phyloP scores from a whole-genome alignment of 2,113 vertebrate genomes.

The Bufo gargarizans region DNA sequence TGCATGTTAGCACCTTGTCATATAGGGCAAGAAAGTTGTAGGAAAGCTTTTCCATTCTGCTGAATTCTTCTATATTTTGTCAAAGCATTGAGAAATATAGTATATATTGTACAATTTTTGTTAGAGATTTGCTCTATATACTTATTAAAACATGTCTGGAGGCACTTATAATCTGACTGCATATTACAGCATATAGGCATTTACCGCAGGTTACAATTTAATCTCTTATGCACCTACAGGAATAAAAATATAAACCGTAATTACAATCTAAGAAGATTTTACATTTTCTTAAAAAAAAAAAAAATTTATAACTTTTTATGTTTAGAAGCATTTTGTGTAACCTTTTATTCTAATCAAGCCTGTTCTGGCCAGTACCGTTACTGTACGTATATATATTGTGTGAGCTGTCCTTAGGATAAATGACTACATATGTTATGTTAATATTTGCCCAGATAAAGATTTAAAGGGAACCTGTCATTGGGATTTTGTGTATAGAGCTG shows the following conservation, averaged over 20 bases:
- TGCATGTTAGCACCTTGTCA: too few relatives aligned
- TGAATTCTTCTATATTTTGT: not conserved
- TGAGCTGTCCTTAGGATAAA: too few relatives aligned
- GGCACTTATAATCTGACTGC: slow-evolving; percentile 2
- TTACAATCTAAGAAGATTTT: not conserved
- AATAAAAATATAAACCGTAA: not conserved
- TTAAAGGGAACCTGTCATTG: too few relatives aligned
- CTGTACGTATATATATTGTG: not conserved
- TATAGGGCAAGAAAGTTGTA: not conserved
- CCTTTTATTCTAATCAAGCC: too few relatives aligned
- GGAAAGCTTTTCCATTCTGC: not conserved
- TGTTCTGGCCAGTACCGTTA: not conserved
- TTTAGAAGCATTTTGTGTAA: not conserved
- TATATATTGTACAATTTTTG: not conserved
- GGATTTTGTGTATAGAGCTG: too few relatives aligned
- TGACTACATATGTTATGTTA: too few relatives aligned
- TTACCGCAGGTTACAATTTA: not conserved
- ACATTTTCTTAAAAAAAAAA: not conserved
- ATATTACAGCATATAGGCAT: not conserved
- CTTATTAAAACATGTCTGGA: not conserved
- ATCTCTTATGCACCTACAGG: not conserved
- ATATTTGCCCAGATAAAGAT: too few relatives aligned
- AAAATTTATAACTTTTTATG: not conserved
- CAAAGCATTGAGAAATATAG: not conserved
- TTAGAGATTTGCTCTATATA: not conserved